Conservation (phyloP, 2,888 invertebrate species). For the Halictus quadricinctus region DNA sequence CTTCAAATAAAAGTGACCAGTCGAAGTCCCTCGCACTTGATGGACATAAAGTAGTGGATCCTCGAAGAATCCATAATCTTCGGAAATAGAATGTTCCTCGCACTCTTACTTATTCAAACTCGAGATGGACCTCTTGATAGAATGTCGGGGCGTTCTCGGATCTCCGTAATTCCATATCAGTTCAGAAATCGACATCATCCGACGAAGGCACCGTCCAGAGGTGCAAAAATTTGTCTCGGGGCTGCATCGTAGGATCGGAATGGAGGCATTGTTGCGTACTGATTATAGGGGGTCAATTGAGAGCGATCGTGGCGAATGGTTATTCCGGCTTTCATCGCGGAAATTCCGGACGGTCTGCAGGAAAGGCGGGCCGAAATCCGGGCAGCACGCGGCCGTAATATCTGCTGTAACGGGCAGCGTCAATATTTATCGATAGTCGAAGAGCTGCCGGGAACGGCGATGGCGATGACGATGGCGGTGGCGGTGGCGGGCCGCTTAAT, state of each 20-base stretch:
- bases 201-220: neutral
- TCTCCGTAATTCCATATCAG: neutral
- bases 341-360: conserved; percentile 38
- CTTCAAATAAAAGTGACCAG: neutral
- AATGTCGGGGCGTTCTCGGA: neutral
- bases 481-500: conserved; percentile 58
- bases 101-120: neutral
- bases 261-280: conserved; percentile 13
- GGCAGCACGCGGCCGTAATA: conserved; percentile 56
- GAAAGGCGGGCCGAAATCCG: conserved; percentile 36
- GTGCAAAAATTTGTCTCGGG: neutral
- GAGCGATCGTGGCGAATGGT: conserved; percentile 1
- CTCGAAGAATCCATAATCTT: neutral
- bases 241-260: neutral
- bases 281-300: conserved; percentile 37
- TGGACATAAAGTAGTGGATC: neutral
- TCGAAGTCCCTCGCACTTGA: neutral
- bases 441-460: conserved; percentile 54
- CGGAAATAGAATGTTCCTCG: neutral
- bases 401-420: conserved; percentile 63
- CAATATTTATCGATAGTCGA: conserved; percentile 71
- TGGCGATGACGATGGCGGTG: conserved; percentile 36
- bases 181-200: neutral
- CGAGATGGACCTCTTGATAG: neutral
- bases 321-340: conserved; percentile 20